phyloP scores from a whole-genome alignment of 1,140 invertebrate species.

The Kradibia gibbosae region DNA sequence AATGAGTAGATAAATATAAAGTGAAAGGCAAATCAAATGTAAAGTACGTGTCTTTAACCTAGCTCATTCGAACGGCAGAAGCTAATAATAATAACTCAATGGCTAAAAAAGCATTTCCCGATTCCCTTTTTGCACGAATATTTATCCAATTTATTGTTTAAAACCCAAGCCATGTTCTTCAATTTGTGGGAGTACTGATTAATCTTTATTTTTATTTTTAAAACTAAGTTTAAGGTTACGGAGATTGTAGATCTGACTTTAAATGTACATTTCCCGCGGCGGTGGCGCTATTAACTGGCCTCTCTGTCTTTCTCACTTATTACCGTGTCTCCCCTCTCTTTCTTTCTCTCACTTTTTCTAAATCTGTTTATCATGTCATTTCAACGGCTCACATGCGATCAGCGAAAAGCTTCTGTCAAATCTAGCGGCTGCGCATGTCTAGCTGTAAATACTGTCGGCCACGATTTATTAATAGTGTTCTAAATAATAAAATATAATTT shows the following conservation, averaged over 20 bases:
- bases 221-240: neutral
- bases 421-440: slow-evolving; percentile 17
- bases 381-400: neutral
- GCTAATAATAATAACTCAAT: no score
- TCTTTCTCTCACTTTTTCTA: slow-evolving; percentile 18
- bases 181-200: neutral
- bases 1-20: no score
- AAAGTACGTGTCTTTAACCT: no score
- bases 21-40: no score
- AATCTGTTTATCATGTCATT: slow-evolving; percentile 40
- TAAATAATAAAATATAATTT: slow-evolving; percentile 45
- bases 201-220: slow-evolving; percentile 1
- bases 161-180: neutral
- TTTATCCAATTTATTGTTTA: neutral
- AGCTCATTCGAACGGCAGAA: no score
- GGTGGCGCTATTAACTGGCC: neutral
- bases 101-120: no score
- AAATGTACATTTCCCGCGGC: neutral
- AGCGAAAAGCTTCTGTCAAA: slow-evolving; percentile 7
- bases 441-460: slow-evolving; percentile 13
- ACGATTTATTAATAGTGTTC: slow-evolving; percentile 43
- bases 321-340: no score
- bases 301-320: no score
- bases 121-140: no score
- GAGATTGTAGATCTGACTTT: neutral